Base-by-base conservation (phyloP, 1,140 invertebrate species). In the Cydia pomonella region DNA sequence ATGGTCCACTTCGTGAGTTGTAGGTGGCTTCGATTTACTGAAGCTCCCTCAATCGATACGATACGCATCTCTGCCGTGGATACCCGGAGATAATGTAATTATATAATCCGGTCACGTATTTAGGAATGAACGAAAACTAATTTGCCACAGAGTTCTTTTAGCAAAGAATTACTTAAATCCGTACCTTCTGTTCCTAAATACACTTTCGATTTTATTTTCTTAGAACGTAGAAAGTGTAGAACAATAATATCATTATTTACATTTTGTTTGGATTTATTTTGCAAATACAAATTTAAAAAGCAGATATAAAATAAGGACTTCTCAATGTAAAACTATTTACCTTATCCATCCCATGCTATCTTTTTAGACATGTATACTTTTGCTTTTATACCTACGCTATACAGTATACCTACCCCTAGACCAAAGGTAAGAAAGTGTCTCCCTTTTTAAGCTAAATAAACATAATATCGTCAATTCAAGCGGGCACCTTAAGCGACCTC, bases 1-100 rank as follows among this genome's bases (percentile, higher is more conserved):
- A 91, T 90, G 85, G 91, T 88, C 88, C 85, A 87, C 83, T 87
- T 84, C 80, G 87, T 89, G 87, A 90, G 85, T 91, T 89, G 90
- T 89, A 80, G 84, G 76, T 73, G 79, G 85, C 78, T 92, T 92
- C 91, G 89, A 92, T 92, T 92, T 91, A 91, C 80, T 84, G 83
- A 82, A 84, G 87, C 84, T 87, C 85, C 80, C 82, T 86, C 81
- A 82, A 84, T 85, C 82, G 82, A 84, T 86, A 81, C 82, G 88
- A 91, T 91, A 90, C 87, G 85, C 87, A 89, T 89, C 88, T 88
- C 83, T 62, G 75, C 78, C 80, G 82, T 80, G 80, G 82, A 78
- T 23, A 74, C 79, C 80, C 80, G 69, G 80, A 82, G 82, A 82
- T 84, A 86, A 84, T 82, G 80, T 86, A 88, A 89, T 92, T 92